Percentiles rank a stretch among this genome's conserved stretches.
These are phyloP conservation scores for Athene cunicularia DNA, from an alignment of 2,113 vertebrate genomes.

Conservation along the genomic window DNA sequence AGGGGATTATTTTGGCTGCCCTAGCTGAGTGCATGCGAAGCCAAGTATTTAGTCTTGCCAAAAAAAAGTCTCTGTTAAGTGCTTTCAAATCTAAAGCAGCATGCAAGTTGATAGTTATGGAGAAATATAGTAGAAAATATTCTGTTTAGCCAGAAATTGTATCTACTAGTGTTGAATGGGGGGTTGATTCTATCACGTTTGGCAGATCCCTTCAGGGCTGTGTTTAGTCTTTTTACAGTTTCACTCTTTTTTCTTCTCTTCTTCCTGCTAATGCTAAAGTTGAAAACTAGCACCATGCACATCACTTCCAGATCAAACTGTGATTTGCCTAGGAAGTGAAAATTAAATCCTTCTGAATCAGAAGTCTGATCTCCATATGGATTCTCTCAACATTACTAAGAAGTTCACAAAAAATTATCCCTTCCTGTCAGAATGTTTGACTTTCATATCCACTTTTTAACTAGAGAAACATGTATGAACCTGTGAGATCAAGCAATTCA, in stretches of 20 bases:
- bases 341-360: neutral
- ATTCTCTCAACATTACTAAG: neutral
- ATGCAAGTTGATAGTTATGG: neutral
- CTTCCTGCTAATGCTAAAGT: neutral
- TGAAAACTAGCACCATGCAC: neutral
- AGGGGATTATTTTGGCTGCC: conserved; percentile 77
- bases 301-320: neutral
- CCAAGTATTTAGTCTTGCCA: conserved; percentile 78
- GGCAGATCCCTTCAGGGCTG: neutral
- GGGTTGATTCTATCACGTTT: neutral
- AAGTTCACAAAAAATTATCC: neutral
- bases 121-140: neutral
- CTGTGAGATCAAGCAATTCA: neutral
- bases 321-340: neutral
- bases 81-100: conserved; percentile 74
- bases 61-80: conserved; percentile 80
- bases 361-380: conserved; percentile 6
- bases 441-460: neutral
- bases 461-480: neutral
- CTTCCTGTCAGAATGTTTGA: neutral
- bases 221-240: neutral
- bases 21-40: conserved; percentile 76
- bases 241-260: neutral
- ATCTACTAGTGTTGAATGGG: neutral
- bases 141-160: neutral